Conservation (phyloP, 2,888 invertebrate species). For the Cheilosia scutellata region DNA sequence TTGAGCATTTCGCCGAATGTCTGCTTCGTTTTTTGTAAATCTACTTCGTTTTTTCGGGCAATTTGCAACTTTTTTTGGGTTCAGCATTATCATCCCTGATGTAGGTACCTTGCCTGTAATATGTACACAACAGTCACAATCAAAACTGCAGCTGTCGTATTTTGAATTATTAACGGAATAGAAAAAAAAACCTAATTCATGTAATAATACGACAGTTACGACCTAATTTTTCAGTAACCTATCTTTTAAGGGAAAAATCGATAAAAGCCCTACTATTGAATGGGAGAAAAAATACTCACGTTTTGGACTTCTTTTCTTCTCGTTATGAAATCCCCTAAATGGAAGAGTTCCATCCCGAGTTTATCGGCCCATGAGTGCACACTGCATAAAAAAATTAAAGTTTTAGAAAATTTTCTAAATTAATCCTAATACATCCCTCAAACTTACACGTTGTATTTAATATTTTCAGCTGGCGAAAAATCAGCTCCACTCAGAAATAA, state of each 20-base stretch:
- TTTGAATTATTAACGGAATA: conserved; percentile 54
- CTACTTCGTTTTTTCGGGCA: too few relatives aligned
- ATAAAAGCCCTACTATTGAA: conserved; percentile 74
- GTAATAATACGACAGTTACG: conserved; percentile 51
- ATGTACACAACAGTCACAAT: neutral
- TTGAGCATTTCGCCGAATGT: too few relatives aligned
- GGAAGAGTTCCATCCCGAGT: conserved; percentile 91
- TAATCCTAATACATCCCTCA: neutral
- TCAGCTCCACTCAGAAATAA: conserved; percentile 81
- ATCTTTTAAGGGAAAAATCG: conserved; percentile 80
- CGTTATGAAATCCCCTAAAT: conserved; percentile 92
- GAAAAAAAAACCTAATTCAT: conserved; percentile 37
- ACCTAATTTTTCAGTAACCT: conserved; percentile 64
- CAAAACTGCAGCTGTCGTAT: conserved; percentile 56
- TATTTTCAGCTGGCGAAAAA: conserved; percentile 82
- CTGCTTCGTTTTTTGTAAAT: too few relatives aligned
- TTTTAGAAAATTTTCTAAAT: neutral
- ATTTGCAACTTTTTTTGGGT: too few relatives aligned
- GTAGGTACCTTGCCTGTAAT: too few relatives aligned
- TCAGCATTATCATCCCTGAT: too few relatives aligned
- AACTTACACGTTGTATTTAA: conserved; percentile 83
- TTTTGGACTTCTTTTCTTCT: conserved; percentile 91
- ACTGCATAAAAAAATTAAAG: conserved; percentile 83
- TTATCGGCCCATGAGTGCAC: conserved; percentile 93
- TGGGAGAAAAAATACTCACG: conserved; percentile 84